These are phyloP conservation scores for Megaceryle maxima DNA, from an alignment of 2,113 vertebrate genomes.

Conservation along the genomic window DNA sequence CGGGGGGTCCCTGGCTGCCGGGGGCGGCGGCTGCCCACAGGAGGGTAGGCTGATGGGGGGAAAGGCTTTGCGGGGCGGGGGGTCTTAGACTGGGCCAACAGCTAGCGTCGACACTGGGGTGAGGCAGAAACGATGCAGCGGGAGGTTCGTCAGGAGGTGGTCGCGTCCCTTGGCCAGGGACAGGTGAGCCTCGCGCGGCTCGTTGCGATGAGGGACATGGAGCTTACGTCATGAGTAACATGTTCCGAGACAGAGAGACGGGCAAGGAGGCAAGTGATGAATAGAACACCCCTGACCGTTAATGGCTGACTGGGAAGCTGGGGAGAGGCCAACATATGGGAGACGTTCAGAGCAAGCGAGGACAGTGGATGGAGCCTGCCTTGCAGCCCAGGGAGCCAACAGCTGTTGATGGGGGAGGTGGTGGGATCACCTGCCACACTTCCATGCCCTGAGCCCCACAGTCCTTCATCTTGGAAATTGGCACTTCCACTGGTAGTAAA, in stretches of 20 bases:
- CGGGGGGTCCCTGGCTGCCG: neutral
- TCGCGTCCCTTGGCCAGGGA: neutral
- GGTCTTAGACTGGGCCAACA: too few species aligned
- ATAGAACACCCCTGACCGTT: rapidly evolving
- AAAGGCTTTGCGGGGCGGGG: neutral
- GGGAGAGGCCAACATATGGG: rapidly evolving
- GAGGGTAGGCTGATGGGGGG: neutral
- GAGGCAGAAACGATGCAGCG: rapidly evolving
- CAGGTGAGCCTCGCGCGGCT: neutral
- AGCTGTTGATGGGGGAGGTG: rapidly evolving
- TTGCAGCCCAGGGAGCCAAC: neutral
- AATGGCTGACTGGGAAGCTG: neutral
- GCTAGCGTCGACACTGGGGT: neutral
- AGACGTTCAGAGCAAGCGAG: rapidly evolving
- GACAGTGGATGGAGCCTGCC: neutral
- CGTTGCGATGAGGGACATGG: rapidly evolving
- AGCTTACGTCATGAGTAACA: rapidly evolving
- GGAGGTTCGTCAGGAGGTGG: rapidly evolving
- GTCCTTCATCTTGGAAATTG: neutral
- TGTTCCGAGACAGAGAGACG: rapidly evolving
- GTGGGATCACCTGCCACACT: rapidly evolving
- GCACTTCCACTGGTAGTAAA: rapidly evolving
- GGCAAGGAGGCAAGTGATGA: too few species aligned
- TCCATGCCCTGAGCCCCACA: neutral
- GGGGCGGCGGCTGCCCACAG: neutral